A percentile compares a stretch with the other conserved stretches of the same genome.
These are phyloP conservation scores for Malurus alboscapulatus DNA, from an alignment of 2,113 vertebrate genomes.

Conservation along the genomic window DNA sequence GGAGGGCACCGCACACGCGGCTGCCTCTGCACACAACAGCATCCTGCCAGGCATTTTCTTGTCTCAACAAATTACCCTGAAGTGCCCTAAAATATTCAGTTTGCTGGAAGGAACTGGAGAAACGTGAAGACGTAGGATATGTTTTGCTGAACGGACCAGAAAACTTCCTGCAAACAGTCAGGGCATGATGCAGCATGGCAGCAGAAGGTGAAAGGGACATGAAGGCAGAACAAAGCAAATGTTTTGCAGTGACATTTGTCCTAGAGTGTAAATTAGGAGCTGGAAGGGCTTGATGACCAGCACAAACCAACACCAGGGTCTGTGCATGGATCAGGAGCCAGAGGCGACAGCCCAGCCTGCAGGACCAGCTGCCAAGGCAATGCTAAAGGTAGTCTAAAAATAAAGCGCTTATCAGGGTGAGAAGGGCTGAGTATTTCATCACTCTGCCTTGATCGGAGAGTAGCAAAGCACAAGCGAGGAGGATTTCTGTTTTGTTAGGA, in stretches of 20 bases:
- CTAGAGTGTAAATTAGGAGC: neutral
- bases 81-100: neutral
- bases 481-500: neutral
- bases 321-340: fast-evolving
- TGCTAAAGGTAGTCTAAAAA: slow-evolving; percentile 37
- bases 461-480: neutral
- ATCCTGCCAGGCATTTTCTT: neutral
- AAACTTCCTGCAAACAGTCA: neutral
- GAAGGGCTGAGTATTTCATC: slow-evolving; percentile 1
- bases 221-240: neutral
- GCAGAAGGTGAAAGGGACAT: neutral
- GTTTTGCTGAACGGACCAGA: neutral
- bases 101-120: neutral
- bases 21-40: neutral
- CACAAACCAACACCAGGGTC: neutral
- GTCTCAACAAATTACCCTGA: neutral
- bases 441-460: neutral
- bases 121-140: fast-evolving
- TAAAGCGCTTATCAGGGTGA: neutral
- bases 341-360: neutral
- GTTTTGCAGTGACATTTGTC: neutral
- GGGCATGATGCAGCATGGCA: fast-evolving
- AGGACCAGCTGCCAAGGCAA: neutral
- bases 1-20: neutral
- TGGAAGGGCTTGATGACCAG: neutral